These are phyloP conservation scores for Nannoperca australis DNA, from an alignment of 2,797 vertebrate genomes.

Conservation along the genomic window DNA sequence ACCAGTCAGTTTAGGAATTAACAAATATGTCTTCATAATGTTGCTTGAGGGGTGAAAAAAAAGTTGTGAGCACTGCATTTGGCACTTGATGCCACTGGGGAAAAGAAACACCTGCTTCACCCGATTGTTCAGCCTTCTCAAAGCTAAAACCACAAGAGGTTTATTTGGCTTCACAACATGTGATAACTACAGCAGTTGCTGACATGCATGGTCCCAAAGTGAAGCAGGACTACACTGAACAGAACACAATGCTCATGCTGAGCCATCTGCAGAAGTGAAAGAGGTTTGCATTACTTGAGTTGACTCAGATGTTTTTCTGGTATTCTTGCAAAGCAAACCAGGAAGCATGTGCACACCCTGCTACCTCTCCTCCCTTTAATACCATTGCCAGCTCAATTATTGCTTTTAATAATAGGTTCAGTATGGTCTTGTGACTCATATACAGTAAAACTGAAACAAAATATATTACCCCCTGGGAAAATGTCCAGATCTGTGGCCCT, in stretches of 20 bases:
- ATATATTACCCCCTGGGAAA: background rate
- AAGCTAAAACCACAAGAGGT: background rate
- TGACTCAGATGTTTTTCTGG: slow-evolving; percentile 34
- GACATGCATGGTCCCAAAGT: background rate
- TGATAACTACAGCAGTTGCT: background rate
- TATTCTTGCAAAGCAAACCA: slow-evolving; percentile 23
- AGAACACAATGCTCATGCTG: background rate
- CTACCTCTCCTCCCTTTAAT: background rate
- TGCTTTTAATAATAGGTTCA: slow-evolving; percentile 18
- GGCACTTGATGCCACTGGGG: background rate
- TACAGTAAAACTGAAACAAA: slow-evolving; percentile 20
- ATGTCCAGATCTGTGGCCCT: background rate
- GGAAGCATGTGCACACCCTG: background rate
- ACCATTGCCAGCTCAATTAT: slow-evolving; percentile 27
- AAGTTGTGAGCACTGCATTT: background rate
- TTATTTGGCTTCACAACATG: background rate
- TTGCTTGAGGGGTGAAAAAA: background rate
- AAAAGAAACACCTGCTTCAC: background rate
- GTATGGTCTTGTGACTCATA: background rate
- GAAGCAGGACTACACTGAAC: background rate
- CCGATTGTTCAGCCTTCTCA: slow-evolving; percentile 3
- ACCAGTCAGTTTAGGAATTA: too few relatives aligned
- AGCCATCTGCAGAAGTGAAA: background rate
- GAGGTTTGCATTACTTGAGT: background rate
- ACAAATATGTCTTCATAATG: background rate